Evolutionary conservation across 2,888 invertebrate species (phyloP).

Genomic region (Sinopyrophorus schimmeli): DNA sequence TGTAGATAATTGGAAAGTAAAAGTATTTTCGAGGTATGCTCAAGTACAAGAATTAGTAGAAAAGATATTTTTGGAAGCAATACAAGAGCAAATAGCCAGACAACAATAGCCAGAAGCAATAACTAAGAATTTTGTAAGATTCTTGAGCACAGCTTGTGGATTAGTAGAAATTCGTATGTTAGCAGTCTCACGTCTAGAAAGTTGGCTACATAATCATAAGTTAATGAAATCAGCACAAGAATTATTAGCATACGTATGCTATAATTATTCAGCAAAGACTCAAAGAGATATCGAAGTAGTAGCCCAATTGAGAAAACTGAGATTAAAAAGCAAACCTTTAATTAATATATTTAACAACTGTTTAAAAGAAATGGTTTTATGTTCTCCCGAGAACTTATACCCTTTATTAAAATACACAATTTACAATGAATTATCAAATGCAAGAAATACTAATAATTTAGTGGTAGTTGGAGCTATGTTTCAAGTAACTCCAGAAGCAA

Average conservation of each 20-base stretch:
- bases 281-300: constrained; percentile 74
- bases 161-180: constrained; percentile 82
- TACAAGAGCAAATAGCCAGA: constrained; percentile 84
- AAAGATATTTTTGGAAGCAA: constrained; percentile 79
- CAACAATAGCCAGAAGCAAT: constrained; percentile 86
- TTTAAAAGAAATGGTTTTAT: constrained; percentile 84
- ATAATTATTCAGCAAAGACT: constrained; percentile 78
- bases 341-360: constrained; percentile 87
- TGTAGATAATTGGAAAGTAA: constrained; percentile 56
- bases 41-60: constrained; percentile 72
- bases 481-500: constrained; percentile 78
- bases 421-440: constrained; percentile 91
- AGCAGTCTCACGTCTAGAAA: constrained; percentile 80
- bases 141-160: constrained; percentile 84
- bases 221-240: constrained; percentile 91
- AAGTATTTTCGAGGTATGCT: constrained; percentile 62
- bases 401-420: constrained; percentile 88
- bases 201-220: constrained; percentile 96
- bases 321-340: constrained; percentile 91
- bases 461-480: constrained; percentile 87
- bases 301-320: constrained; percentile 82
- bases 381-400: constrained; percentile 81
- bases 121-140: constrained; percentile 84
- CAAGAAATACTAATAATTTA: constrained; percentile 94
- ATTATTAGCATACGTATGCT: constrained; percentile 85